Evolutionary conservation across 2,888 invertebrate genomes (phyloP).

Genomic region (Tridacna gigas): DNA sequence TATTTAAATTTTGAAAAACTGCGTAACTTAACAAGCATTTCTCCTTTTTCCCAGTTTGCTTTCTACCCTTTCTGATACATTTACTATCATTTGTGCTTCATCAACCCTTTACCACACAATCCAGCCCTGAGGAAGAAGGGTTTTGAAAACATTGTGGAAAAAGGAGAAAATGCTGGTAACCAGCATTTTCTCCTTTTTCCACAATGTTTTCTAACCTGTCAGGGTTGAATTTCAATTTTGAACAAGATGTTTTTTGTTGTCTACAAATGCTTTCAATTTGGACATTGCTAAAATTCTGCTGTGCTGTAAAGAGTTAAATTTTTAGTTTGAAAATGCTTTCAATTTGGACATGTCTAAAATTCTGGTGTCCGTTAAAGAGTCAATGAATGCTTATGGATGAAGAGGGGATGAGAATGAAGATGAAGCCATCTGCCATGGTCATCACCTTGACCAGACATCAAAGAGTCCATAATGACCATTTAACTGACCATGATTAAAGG

Average conservation of each 20-base stretch:
- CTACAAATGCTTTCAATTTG: neutral
- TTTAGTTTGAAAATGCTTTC: neutral
- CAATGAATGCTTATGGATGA: neutral
- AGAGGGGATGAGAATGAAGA: neutral
- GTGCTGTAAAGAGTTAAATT: neutral
- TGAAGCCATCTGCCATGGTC: constrained; percentile 36
- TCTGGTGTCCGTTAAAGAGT: neutral
- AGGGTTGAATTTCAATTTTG: neutral
- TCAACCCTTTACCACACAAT: neutral
- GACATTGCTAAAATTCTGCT: neutral
- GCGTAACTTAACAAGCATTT: too few species aligned
- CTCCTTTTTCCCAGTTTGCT: too few species aligned
- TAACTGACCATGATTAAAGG: constrained; percentile 25
- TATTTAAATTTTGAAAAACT: too few species aligned
- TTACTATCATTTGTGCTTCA: too few species aligned
- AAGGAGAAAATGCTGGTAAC: neutral
- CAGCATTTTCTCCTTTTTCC: neutral
- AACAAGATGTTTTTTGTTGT: neutral
- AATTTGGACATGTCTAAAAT: too few species aligned
- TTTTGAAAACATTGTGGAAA: neutral
- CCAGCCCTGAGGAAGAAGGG: too few species aligned
- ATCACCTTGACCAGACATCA: constrained; percentile 26
- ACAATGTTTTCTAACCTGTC: neutral
- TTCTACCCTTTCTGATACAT: too few species aligned
- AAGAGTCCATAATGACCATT: constrained; percentile 25